Evolutionary conservation across 2,797 vertebrate species (phyloP), one percentile per base, ranked within the genome.

Genomic region (Rhinophrynus dorsalis): DNA sequence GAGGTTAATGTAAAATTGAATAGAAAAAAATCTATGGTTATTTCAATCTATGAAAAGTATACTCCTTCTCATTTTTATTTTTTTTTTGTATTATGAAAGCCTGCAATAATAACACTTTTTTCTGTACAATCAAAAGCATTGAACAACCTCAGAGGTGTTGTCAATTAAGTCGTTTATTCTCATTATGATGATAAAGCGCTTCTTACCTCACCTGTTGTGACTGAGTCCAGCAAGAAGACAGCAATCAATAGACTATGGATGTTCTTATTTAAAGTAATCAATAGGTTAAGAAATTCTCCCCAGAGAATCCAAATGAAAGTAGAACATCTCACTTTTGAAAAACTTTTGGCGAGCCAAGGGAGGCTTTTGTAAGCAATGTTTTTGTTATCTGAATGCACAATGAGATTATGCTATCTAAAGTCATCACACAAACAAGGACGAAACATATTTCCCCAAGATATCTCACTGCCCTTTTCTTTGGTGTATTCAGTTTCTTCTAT

Each of bases 261-360:
- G 69, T 73, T 66, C 62, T 73, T 66, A 73, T 73, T 73, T 66
- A 73, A 73, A 66, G 55, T 60, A 66, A 73, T 73, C 69, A 54
- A 73, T 73, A 73, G 69, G 62, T 73, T 73, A 73, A 66, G 69
- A 73, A 73, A 73, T 66, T 55, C 69, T 73, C 62, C 62, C 47
- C 52, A 60, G 55, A 60, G 69, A 54, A 66, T 30, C 54, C 18
- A 26, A 60, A 66, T 59, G 45, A 73, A 73, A 73, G 45, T 52
- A 66, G 69, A 60, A 73, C 62, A 66, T 66, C 37, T 73, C 62
- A 52, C 55, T 73, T 73, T 45, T 59, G 55, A 54, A 66, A 72
- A 73, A 73, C 52, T 72, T 73, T 73, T 58, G 7, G 11, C 52
- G 37, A 66, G 30, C 35, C 7, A 5, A 60, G 35, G 62, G 62